Conservation (phyloP, 92 coral and sea anemone genomes). For the Bergia sp. region DNA sequence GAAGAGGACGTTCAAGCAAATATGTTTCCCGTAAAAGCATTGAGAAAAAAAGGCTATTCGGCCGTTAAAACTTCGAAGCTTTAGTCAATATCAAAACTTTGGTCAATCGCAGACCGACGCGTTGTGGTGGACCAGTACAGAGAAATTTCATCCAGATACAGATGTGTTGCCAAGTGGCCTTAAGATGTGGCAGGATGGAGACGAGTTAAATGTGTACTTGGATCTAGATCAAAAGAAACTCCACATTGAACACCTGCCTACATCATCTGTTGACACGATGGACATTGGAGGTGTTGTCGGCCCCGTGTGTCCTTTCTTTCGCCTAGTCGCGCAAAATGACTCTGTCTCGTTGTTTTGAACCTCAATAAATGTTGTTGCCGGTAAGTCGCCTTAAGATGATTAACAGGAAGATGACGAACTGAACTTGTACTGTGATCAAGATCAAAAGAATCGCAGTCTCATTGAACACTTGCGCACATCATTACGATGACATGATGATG, state of each 20-base stretch:
- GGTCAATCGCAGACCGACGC: no score
- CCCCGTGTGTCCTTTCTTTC: constrained; percentile 24
- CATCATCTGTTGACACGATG: not conserved
- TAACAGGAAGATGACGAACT: not conserved
- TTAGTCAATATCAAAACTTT: no score
- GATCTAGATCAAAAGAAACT: not conserved
- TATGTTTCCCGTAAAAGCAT: no score
- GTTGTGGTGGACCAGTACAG: not conserved
- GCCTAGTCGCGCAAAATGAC: not conserved
- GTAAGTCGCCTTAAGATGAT: no score
- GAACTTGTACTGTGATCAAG: not conserved
- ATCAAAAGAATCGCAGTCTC: not conserved
- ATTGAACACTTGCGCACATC: not conserved
- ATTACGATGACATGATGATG: not conserved
- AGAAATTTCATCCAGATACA: not conserved
- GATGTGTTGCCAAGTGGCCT: not conserved
- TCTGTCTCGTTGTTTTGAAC: not conserved
- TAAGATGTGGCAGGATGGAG: not conserved
- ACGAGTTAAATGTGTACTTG: constrained; percentile 20
- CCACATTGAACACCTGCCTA: constrained; percentile 10
- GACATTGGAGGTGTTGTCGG: not conserved
- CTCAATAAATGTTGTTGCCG: no score
- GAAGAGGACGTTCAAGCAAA: no score
- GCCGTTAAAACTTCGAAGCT: no score
- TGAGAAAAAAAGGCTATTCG: no score